Conservation (phyloP, 64 coral and sea anemone genomes). For the Actinia tenebrosa region DNA sequence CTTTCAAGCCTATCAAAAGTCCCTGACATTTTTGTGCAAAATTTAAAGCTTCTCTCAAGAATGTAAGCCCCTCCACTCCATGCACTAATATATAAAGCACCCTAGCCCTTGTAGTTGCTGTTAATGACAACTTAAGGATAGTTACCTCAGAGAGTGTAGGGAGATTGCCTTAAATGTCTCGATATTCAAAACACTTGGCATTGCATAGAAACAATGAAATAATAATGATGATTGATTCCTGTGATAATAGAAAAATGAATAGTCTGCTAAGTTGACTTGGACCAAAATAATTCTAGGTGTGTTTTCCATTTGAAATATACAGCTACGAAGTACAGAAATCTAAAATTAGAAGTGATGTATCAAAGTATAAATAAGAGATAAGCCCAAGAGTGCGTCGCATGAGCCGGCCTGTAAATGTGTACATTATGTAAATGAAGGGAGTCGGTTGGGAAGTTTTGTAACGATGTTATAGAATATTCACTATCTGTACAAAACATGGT, state of each 20-base stretch:
- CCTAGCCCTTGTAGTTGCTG: too few relatives aligned
- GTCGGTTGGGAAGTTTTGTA: neutral
- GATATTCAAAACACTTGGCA: too few relatives aligned
- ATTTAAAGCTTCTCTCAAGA: too few relatives aligned
- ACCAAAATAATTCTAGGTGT: neutral
- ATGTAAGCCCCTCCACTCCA: too few relatives aligned
- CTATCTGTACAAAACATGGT: conserved; percentile 9
- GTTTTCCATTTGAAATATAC: conserved; percentile 1
- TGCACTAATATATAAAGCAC: too few relatives aligned
- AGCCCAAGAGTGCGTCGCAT: neutral
- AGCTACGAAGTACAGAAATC: neutral
- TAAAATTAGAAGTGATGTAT: conserved; percentile 1
- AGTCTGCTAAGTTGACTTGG: conserved; percentile 26
- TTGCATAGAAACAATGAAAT: too few relatives aligned
- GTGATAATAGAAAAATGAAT: neutral
- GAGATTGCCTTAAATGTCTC: too few relatives aligned
- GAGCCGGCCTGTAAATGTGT: conserved; percentile 25
- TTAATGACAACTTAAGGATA: too few relatives aligned
- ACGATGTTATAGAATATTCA: conserved; percentile 6
- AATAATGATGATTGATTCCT: neutral
- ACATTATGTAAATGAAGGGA: conserved; percentile 32
- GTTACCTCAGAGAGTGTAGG: too few relatives aligned
- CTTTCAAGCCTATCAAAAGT: too few relatives aligned
- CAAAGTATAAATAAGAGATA: conserved; percentile 4
- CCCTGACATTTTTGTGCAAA: too few relatives aligned